Base-by-base conservation (phyloP, 2,888 invertebrate genomes). In the Incurvaria masculella region DNA sequence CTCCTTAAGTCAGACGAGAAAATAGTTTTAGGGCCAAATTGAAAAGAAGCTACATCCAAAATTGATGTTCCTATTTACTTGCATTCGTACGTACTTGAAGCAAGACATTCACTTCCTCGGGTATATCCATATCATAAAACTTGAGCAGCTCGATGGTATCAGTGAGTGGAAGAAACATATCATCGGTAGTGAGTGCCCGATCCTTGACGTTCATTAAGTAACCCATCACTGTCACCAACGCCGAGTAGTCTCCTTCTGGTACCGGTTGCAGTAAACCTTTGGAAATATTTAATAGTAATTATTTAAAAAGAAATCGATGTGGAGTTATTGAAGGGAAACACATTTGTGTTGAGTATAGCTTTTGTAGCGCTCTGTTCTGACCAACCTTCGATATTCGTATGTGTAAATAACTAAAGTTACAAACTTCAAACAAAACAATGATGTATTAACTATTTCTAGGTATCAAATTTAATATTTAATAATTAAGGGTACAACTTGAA, bases 81-180 rank as follows among this genome's bases (percentile, higher is more conserved):
- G n/a, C n/a, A n/a, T n/a, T n/a, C n/a, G n/a, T n/a, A 18, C 56
- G n/a, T 57, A 87, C 87, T 78, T 90, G 88, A 41, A 97, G 72
- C 53, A 95, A 81, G 4, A 93, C 89, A 64, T 96, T 95, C 1
- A 97, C 94, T 76, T 95, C 94, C 69, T 97, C 97, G 0, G 97
- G 94, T 63, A 97, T 91, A 66, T 97, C 97, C 83, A 95, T 94
- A 60, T 96, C 95, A 64, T 97, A 97, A 61, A 91, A 91, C 68
- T 94, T 94, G 1, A 97, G 74, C 5, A 97, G 76, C 60, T 95
- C 93, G 56, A 97, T 94, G 6, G 94, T 96, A 66, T 95, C 93
- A 57, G 92, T 90, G 47, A 97, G 79, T 0, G 97, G 97, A 51
- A 90, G 91, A 66, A 97, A 97, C 94, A 97, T 96, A 57, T 92